Percentiles rank a stretch among this genome's conserved stretches.
Conservation (phyloP, 1,140 invertebrate species). For the Orchestia grillus region DNA sequence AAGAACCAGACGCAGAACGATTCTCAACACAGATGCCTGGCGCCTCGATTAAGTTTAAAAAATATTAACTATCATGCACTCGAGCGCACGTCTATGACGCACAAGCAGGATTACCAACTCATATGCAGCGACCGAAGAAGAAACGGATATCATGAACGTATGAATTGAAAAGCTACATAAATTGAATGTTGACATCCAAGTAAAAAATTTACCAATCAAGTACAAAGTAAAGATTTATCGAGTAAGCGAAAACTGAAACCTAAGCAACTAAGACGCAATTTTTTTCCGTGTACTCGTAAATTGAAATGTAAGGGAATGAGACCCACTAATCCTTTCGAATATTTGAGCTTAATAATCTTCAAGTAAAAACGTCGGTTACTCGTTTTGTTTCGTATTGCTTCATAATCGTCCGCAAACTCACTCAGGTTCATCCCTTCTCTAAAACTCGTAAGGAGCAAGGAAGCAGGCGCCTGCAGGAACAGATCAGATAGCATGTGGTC, state of each 20-base stretch:
- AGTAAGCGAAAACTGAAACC: background rate
- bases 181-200: background rate
- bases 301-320: background rate
- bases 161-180: background rate
- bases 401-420: background rate
- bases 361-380: background rate
- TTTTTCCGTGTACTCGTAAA: background rate
- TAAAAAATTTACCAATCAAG: background rate
- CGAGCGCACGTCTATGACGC: too few species aligned
- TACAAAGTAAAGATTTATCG: background rate
- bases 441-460: too few species aligned
- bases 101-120: background rate
- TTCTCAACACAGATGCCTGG: background rate
- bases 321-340: background rate
- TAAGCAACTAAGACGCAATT: background rate
- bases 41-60: too few species aligned
- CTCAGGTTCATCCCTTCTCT: background rate
- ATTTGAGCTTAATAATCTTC: background rate
- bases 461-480: background rate
- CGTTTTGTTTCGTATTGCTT: background rate
- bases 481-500: background rate
- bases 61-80: too few species aligned
- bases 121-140: background rate
- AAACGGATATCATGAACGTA: background rate
- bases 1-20: background rate